Percentiles rank a stretch among this genome's conserved stretches.
phyloP scores from a whole-genome alignment of 2,888 invertebrate genomes.

The Lordiphosa andalusiaca region DNA sequence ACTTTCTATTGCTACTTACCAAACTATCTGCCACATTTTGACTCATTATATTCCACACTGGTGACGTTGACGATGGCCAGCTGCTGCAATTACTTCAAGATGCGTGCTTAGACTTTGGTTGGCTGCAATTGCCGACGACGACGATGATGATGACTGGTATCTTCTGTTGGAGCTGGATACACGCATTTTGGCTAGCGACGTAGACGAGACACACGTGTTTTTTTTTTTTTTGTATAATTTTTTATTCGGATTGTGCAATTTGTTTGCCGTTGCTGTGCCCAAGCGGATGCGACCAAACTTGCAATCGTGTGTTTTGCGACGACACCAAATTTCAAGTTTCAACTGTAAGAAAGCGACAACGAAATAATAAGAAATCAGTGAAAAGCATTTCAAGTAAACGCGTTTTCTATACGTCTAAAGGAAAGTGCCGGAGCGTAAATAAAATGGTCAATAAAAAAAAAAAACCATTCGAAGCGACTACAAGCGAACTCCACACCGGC shows the following conservation, averaged over 20 bases:
- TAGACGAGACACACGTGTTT: slow-evolving; percentile 29
- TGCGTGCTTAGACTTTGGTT: slow-evolving; percentile 66
- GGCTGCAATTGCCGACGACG: slow-evolving; percentile 54
- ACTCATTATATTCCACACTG: slow-evolving; percentile 73
- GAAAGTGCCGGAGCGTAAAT: slow-evolving; percentile 56
- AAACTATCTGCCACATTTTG: slow-evolving; percentile 81
- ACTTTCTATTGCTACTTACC: slow-evolving; percentile 70
- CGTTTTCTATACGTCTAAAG: slow-evolving; percentile 49
- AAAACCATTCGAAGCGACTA: slow-evolving; percentile 28
- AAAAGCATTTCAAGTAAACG: slow-evolving; percentile 56
- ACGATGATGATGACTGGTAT: slow-evolving; percentile 54
- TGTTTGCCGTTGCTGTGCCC: slow-evolving; percentile 9
- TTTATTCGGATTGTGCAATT: slow-evolving; percentile 54
- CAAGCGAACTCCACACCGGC: slow-evolving; percentile 29
- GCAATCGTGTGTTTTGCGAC: slow-evolving; percentile 45
- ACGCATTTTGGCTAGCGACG: slow-evolving; percentile 60
- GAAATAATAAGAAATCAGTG: slow-evolving; percentile 50
- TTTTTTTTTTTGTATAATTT: slow-evolving; percentile 18
- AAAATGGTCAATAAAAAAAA: slow-evolving; percentile 64
- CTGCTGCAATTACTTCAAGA: slow-evolving; percentile 65
- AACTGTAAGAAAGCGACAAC: slow-evolving; percentile 63
- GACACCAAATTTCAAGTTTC: slow-evolving; percentile 65
- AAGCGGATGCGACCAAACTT: slow-evolving; percentile 61
- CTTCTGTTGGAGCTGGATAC: slow-evolving; percentile 58
- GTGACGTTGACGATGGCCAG: slow-evolving; percentile 38